phyloP scores from a whole-genome alignment of 2,797 vertebrate species.

The Myotis daubentonii region DNA sequence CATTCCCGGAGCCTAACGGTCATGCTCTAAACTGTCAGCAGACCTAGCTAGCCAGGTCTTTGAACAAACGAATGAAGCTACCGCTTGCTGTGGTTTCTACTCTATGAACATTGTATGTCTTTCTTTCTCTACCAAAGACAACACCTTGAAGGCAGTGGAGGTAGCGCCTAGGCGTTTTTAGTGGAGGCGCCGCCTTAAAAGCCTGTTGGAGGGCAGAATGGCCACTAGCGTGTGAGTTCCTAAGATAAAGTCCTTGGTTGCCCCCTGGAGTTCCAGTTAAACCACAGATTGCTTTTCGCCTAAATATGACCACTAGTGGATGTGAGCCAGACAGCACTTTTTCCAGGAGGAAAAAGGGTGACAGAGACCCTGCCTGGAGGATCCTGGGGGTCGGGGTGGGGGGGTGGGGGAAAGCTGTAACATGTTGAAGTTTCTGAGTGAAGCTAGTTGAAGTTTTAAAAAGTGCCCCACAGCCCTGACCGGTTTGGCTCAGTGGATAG shows the following conservation, averaged over 20 bases:
- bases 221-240: neutral
- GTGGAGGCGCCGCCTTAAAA: constrained; percentile 41
- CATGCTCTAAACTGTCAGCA: constrained; percentile 31
- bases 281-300: constrained; percentile 10
- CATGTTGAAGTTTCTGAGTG: neutral
- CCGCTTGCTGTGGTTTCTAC: constrained; percentile 25
- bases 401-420: neutral
- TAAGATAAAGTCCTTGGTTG: constrained; percentile 19
- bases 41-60: constrained; percentile 39
- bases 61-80: constrained; percentile 30
- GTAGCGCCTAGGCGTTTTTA: neutral
- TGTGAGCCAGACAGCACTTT: neutral
- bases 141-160: constrained; percentile 26
- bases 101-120: constrained; percentile 4
- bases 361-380: neutral
- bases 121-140: constrained; percentile 16
- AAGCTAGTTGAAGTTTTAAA: constrained; percentile 38
- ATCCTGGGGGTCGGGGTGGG: neutral
- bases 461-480: neutral
- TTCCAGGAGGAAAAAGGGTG: neutral
- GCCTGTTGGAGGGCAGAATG: neutral
- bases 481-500: no score
- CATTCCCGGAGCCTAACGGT: constrained; percentile 54
- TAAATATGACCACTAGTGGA: neutral
- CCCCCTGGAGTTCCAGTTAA: neutral